Evolutionary conservation across 2,113 vertebrate species (phyloP).

Genomic region (Forbesichthys papilliferus): DNA sequence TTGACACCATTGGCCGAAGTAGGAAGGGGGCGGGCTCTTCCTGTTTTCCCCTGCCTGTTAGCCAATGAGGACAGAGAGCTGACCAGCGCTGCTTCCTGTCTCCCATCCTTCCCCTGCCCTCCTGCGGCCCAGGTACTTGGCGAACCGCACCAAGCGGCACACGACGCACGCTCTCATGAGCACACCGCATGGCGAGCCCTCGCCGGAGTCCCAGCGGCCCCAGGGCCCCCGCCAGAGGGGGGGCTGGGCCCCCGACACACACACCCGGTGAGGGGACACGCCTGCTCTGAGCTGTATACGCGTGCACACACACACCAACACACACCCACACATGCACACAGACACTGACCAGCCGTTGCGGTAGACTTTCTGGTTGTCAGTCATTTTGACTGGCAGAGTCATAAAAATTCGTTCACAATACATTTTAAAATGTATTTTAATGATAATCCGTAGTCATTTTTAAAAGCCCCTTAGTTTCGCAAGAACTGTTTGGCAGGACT

Average conservation of each 20-base stretch:
- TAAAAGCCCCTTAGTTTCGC: no score
- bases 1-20: conserved; percentile 65
- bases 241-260: conserved; percentile 88
- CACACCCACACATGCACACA: conserved; percentile 32
- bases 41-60: conserved; percentile 49
- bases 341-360: background rate
- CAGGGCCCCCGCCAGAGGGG: conserved; percentile 92
- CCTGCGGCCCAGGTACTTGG: conserved; percentile 93
- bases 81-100: conserved; percentile 81
- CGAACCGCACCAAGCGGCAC: conserved; percentile 99
- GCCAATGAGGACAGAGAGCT: conserved; percentile 78
- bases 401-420: no score
- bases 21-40: conserved; percentile 56
- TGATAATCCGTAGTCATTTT: no score
- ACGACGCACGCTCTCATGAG: conserved; percentile 91
- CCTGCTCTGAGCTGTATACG: conserved; percentile 53
- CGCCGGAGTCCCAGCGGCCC: conserved; percentile 91
- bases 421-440: no score
- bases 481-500: no score
- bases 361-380: no score
- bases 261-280: conserved; percentile 92
- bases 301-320: conserved; percentile 35
- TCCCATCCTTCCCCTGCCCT: conserved; percentile 69
- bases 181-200: conserved; percentile 89
- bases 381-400: no score